These are phyloP conservation scores for Meles meles DNA, from an alignment of 2,113 vertebrate species.

Conservation along the genomic window DNA sequence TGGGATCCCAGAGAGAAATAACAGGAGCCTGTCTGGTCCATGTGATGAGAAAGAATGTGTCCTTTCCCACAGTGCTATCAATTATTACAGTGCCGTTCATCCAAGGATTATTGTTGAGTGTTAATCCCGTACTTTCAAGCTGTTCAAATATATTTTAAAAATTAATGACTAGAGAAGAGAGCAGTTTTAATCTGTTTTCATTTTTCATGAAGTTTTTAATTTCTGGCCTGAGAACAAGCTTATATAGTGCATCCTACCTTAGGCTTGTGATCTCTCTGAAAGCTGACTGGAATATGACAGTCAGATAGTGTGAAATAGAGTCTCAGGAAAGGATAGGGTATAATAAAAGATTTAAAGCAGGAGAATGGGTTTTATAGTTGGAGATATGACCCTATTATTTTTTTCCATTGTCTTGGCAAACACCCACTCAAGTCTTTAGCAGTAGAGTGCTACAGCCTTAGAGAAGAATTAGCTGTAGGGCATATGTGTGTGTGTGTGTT, in stretches of 20 bases:
- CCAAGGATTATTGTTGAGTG: conserved; percentile 27
- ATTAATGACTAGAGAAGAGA: conserved; percentile 4
- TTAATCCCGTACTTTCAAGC: conserved; percentile 81
- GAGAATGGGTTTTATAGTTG: background rate
- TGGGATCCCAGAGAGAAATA: conserved; percentile 77
- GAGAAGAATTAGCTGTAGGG: background rate
- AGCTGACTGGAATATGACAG: background rate
- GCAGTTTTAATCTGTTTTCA: background rate
- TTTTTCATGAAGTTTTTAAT: background rate
- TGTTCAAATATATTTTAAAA: conserved; percentile 55
- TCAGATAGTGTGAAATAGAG: background rate
- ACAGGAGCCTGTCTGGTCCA: conserved; percentile 36
- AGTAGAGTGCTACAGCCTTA: background rate
- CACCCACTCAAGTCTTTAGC: background rate
- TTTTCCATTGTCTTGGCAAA: background rate
- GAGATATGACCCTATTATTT: background rate
- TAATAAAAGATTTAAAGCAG: background rate
- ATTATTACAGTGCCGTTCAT: conserved; percentile 79
- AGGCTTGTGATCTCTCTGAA: background rate
- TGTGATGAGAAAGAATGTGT: conserved; percentile 79
- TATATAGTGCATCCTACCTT: background rate
- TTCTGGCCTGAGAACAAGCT: background rate
- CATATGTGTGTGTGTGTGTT: background rate
- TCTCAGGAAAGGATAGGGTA: background rate
- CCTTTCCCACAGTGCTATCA: conserved; percentile 82